Evolutionary conservation across 2,113 vertebrate genomes (phyloP).

Genomic region (Sylvilagus bachmani): DNA sequence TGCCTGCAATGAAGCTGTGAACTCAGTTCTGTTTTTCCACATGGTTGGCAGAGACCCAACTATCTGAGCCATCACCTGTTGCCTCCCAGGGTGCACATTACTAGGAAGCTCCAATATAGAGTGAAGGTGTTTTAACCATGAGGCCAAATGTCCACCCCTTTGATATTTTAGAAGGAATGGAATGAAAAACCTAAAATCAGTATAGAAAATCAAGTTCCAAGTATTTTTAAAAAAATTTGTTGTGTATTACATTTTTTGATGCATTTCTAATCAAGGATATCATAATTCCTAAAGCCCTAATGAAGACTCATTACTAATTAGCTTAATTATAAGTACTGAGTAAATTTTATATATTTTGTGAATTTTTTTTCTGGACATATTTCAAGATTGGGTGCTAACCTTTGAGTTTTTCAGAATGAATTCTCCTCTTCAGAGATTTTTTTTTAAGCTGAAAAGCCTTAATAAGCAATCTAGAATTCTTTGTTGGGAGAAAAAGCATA

Average conservation of each 20-base stretch:
- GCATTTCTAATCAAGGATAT: slow-evolving; percentile 49
- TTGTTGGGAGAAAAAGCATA: slow-evolving; percentile 50
- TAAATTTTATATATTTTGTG: slow-evolving; percentile 25
- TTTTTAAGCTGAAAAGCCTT: neutral
- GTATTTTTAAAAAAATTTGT: slow-evolving; percentile 25
- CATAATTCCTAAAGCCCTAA: slow-evolving; percentile 43
- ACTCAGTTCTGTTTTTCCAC: no score
- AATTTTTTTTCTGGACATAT: neutral
- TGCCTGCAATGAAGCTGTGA: no score
- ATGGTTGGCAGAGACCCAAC: no score
- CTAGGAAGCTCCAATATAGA: no score
- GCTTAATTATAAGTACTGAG: slow-evolving; percentile 35
- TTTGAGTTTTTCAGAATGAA: slow-evolving; percentile 47
- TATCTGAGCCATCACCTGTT: no score
- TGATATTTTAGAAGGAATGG: slow-evolving; percentile 1
- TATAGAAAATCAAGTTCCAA: neutral
- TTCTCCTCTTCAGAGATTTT: neutral
- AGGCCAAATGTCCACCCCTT: neutral
- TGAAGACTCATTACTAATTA: slow-evolving; percentile 17
- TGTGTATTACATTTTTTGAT: slow-evolving; percentile 45
- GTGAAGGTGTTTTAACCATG: no score
- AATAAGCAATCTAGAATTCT: slow-evolving; percentile 25
- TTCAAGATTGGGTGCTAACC: slow-evolving; percentile 23
- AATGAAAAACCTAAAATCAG: slow-evolving; percentile 40
- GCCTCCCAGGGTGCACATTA: no score